Evolutionary conservation across 2,113 vertebrate genomes (phyloP).

Genomic region (Grus americana): DNA sequence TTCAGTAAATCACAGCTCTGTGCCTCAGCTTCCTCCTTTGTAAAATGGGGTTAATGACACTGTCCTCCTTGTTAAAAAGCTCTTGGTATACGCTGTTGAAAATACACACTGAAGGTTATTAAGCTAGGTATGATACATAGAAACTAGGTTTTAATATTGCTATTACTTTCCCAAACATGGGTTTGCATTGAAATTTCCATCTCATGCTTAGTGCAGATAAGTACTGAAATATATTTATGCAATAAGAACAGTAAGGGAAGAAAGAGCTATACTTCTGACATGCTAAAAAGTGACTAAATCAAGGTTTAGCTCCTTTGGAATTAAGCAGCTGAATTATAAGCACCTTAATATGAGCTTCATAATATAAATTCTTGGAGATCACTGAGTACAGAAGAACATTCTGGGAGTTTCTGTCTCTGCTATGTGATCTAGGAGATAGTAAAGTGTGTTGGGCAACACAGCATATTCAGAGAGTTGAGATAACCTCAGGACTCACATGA

Average conservation of each 20-base stretch:
- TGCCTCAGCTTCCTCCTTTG: conserved; percentile 27
- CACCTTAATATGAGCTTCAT: neutral
- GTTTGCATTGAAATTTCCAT: neutral
- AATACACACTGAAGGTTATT: neutral
- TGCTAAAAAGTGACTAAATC: neutral
- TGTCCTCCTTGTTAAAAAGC: conserved; percentile 40
- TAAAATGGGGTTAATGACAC: conserved; percentile 44
- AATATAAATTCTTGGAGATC: conserved; percentile 5
- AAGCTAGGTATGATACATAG: neutral
- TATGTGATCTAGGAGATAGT: conserved; percentile 7
- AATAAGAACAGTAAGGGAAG: neutral
- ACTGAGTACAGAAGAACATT: neutral
- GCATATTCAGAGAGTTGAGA: neutral
- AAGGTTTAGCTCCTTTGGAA: neutral
- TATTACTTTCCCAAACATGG: neutral
- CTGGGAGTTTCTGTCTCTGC: neutral
- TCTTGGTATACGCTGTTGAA: conserved; percentile 5
- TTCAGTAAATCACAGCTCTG: conserved; percentile 46
- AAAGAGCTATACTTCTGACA: neutral
- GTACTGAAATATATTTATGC: neutral
- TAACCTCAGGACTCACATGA: neutral
- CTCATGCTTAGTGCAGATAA: neutral
- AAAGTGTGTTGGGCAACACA: neutral
- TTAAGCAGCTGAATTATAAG: neutral
- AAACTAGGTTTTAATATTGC: neutral